Conservation (phyloP, 2,888 invertebrate genomes). For the Griposia aprilina region DNA sequence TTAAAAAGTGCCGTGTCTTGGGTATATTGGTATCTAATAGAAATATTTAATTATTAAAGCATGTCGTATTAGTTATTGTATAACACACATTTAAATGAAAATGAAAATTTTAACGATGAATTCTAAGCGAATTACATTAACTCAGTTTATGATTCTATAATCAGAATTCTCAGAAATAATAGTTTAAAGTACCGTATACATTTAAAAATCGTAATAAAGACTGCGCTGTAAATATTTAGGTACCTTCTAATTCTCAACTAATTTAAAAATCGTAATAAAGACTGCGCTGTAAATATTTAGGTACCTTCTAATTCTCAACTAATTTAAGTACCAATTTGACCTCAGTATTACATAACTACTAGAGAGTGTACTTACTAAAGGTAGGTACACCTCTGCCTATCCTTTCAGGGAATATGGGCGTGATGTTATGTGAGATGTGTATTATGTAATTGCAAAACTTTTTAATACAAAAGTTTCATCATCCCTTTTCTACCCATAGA, state of each 20-base stretch:
- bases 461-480: too few relatives aligned
- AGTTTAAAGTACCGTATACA: background rate
- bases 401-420: too few relatives aligned
- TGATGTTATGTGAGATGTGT: too few relatives aligned
- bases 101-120: background rate
- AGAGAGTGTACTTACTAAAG: background rate
- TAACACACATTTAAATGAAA: background rate
- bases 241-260: background rate
- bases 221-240: background rate
- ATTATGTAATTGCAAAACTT: too few relatives aligned
- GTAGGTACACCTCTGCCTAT: background rate
- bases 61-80: too few relatives aligned
- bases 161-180: background rate
- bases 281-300: background rate
- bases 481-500: too few relatives aligned
- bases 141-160: constrained; percentile 7
- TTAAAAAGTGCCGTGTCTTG: too few relatives aligned
- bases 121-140: constrained; percentile 10
- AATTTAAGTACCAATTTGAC: background rate
- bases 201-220: background rate
- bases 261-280: too few relatives aligned
- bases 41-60: too few relatives aligned
- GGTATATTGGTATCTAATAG: too few relatives aligned
- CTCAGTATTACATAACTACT: too few relatives aligned
- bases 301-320: background rate